These are phyloP conservation scores for Aromia moschata DNA, from an alignment of 2,888 invertebrate genomes.

Conservation along the genomic window DNA sequence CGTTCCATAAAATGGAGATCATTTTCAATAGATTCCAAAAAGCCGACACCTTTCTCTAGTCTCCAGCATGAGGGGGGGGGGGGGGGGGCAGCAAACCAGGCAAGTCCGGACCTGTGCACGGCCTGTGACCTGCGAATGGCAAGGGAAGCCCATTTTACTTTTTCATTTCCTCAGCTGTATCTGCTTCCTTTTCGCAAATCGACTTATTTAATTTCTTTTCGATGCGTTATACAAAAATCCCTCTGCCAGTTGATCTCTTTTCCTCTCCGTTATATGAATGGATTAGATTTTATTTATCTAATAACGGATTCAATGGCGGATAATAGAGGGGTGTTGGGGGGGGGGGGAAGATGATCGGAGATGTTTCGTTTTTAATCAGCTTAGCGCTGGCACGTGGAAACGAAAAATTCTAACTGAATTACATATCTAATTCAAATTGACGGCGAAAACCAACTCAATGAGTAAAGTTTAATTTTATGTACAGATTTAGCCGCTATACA, in stretches of 20 bases:
- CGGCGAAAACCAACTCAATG: no score
- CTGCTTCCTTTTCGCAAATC: slow-evolving; percentile 20
- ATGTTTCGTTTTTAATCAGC: background rate
- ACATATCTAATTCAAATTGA: slow-evolving; percentile 10
- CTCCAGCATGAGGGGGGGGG: no score
- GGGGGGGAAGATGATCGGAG: no score
- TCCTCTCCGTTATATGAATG: slow-evolving; percentile 1
- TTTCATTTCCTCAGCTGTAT: slow-evolving; percentile 8
- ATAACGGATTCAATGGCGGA: background rate
- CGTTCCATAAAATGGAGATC: no score
- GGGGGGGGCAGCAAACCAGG: no score
- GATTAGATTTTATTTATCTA: slow-evolving; percentile 5
- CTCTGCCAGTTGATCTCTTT: slow-evolving; percentile 8
- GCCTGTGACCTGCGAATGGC: no score
- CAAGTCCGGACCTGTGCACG: no score
- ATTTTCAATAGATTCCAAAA: no score
- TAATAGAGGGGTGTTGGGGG: no score
- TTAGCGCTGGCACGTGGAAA: background rate
- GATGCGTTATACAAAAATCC: slow-evolving; percentile 6
- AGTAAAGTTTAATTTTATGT: no score
- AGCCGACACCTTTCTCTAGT: no score
- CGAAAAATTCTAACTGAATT: slow-evolving; percentile 2
- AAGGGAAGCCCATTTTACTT: slow-evolving; percentile 7
- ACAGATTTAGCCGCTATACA: no score
- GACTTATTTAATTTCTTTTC: slow-evolving; percentile 25